Conservation (phyloP, 2,797 vertebrate species). For the Danionella dracula region DNA sequence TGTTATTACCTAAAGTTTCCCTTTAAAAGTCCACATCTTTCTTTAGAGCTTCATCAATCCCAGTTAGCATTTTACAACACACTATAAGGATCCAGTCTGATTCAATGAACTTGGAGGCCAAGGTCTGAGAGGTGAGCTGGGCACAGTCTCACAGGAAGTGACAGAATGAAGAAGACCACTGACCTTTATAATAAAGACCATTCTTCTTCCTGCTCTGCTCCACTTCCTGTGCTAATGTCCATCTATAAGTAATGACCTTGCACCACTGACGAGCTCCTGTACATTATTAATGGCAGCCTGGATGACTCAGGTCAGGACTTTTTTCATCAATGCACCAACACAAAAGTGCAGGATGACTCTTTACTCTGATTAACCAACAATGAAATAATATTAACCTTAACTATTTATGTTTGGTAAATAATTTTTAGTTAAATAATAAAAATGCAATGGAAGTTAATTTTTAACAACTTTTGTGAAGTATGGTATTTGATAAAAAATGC, state of each 20-base stretch:
- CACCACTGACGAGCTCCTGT: conserved; percentile 5
- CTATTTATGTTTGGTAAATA: not conserved
- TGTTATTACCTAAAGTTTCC: no score
- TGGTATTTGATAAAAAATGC: no score
- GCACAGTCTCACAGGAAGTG: conserved; percentile 4
- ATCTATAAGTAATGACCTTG: conserved; percentile 38
- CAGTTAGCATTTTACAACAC: conserved; percentile 8
- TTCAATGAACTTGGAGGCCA: not conserved
- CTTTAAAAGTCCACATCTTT: no score
- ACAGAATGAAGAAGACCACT: conserved; percentile 10
- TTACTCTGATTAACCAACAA: not conserved
- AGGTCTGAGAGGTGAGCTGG: conserved; percentile 24
- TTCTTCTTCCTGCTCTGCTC: not conserved
- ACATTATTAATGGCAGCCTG: conserved; percentile 29
- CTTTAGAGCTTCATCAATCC: conserved; percentile 3
- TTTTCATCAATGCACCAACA: conserved; percentile 8
- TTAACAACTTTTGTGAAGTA: no score
- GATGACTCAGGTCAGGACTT: conserved; percentile 5
- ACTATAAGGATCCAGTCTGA: not conserved
- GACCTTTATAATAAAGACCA: conserved; percentile 8
- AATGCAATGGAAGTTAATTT: no score
- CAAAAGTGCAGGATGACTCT: not conserved
- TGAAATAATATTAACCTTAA: no score
- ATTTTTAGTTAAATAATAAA: no score
- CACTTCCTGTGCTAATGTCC: conserved; percentile 35